These are phyloP conservation scores for Chinchilla lanigera DNA, from an alignment of 2,113 vertebrate species.

Conservation along the genomic window DNA sequence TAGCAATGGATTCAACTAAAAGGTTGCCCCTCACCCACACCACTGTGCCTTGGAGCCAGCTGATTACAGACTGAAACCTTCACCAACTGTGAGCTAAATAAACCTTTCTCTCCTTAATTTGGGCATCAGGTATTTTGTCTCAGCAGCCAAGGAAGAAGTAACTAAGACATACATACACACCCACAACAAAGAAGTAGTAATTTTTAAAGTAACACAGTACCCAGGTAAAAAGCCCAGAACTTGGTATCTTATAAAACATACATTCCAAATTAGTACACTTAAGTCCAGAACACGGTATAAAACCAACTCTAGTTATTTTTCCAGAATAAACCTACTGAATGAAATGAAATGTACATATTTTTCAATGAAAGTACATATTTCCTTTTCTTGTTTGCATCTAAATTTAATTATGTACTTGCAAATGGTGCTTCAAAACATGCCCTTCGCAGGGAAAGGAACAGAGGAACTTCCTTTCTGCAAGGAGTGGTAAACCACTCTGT, in stretches of 20 bases:
- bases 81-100: neutral
- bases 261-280: neutral
- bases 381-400: neutral
- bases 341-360: no score
- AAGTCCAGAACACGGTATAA: neutral
- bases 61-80: neutral
- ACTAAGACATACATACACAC: neutral
- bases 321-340: constrained; percentile 23
- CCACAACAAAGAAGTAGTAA: constrained; percentile 11
- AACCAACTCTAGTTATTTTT: neutral
- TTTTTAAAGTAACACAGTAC: constrained; percentile 38
- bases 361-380: constrained; percentile 17
- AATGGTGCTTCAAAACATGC: neutral
- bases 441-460: neutral
- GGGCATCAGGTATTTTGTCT: neutral
- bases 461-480: constrained; percentile 15
- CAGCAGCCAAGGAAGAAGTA: neutral
- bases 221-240: neutral
- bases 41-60: neutral
- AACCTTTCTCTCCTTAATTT: neutral
- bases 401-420: constrained; percentile 22
- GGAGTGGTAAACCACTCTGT: constrained; percentile 32
- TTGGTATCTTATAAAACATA: constrained; percentile 10
- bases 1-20: constrained; percentile 7
- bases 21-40: neutral